phyloP scores from a whole-genome alignment of 2,797 vertebrate genomes.

The Petrocephalus sullivani region DNA sequence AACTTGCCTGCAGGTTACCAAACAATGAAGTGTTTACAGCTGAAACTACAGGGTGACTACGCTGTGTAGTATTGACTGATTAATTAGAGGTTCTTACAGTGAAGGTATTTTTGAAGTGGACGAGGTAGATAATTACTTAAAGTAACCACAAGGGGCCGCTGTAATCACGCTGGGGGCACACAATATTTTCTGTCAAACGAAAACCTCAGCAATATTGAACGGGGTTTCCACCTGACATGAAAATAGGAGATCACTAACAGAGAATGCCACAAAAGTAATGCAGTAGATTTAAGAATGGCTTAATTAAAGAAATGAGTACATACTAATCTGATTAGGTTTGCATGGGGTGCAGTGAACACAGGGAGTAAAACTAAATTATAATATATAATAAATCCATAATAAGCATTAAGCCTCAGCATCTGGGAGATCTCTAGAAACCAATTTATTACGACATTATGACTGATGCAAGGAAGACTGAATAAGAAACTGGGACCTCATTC shows the following conservation, averaged over 20 bases:
- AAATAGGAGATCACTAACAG: not conserved
- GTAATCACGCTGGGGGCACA: constrained; percentile 32
- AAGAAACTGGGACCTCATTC: not conserved
- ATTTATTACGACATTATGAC: not conserved
- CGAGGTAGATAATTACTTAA: constrained; percentile 30
- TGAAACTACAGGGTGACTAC: constrained; percentile 2
- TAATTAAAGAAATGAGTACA: not conserved
- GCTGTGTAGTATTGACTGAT: not conserved
- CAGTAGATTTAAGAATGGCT: not conserved
- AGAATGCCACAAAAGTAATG: not conserved
- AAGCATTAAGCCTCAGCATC: not conserved
- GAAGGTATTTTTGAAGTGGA: not conserved
- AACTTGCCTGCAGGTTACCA: not conserved
- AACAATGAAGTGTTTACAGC: not conserved
- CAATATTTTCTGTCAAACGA: not conserved
- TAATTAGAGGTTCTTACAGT: constrained; percentile 11
- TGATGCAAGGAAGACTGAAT: not conserved
- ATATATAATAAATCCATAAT: not conserved
- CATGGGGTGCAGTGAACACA: not conserved
- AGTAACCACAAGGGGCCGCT: constrained; percentile 49
- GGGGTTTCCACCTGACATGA: not conserved
- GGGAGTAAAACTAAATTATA: not conserved
- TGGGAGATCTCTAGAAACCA: not conserved
- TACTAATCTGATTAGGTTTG: not conserved
- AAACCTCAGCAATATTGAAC: not conserved